Conservation (phyloP, 2,797 vertebrate species). For the Remorina albescens region DNA sequence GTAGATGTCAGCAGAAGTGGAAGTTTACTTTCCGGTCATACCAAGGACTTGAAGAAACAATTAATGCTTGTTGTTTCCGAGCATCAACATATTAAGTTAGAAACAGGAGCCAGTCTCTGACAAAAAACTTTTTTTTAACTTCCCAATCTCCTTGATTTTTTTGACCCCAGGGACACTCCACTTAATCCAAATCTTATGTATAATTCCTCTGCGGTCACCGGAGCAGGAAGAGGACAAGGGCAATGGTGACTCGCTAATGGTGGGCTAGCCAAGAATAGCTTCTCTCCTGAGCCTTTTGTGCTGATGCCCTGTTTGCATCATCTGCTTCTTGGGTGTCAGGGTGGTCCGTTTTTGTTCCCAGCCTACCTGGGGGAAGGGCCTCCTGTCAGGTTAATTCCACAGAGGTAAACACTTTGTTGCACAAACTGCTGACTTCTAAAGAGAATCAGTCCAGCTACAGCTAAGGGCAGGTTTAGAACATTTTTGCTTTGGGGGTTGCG, state of each 20-base stretch:
- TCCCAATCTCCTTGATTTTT: conserved; percentile 20
- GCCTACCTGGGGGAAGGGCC: conserved; percentile 55
- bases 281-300: conserved; percentile 58
- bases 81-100: conserved; percentile 1
- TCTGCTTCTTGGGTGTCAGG: conserved; percentile 43
- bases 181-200: conserved; percentile 36
- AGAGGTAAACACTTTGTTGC: conserved; percentile 34
- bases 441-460: conserved; percentile 13
- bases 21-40: background rate
- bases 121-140: conserved; percentile 2
- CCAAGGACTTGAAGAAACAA: conserved; percentile 3
- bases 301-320: conserved; percentile 47
- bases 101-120: conserved; percentile 10
- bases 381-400: conserved; percentile 58
- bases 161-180: conserved; percentile 5
- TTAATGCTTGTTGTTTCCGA: conserved; percentile 3
- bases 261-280: conserved; percentile 45
- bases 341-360: conserved; percentile 37
- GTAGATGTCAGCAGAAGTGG: background rate
- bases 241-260: conserved; percentile 33
- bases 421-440: conserved; percentile 7
- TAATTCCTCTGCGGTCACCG: conserved; percentile 39
- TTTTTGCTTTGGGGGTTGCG: too few species aligned
- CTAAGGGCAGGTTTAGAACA: too few species aligned
- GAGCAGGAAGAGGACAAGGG: conserved; percentile 54